Percentiles rank a stretch among this genome's conserved stretches.
Evolutionary conservation across 2,113 vertebrate species (phyloP).

Genomic region (Orycteropus afer): DNA sequence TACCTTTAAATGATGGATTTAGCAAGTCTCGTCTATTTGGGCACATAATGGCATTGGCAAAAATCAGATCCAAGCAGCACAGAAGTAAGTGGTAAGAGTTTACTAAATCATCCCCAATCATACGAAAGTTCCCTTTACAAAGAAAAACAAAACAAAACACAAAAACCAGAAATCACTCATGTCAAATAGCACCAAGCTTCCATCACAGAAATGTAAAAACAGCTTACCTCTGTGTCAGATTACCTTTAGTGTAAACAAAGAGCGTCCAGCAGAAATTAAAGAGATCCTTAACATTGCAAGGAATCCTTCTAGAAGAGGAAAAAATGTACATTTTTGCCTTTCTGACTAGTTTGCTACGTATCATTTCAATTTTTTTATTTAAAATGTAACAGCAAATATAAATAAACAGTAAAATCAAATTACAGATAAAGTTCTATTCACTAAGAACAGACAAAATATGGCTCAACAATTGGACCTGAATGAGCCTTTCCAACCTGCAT

Average conservation of each 20-base stretch:
- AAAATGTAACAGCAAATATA: conserved; percentile 53
- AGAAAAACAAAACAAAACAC: conserved; percentile 54
- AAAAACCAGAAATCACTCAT: conserved; percentile 50
- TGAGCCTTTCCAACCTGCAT: not conserved
- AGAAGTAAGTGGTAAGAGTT: conserved; percentile 99
- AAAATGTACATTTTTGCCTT: conserved; percentile 20
- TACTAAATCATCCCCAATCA: conserved; percentile 99
- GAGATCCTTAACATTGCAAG: conserved; percentile 93
- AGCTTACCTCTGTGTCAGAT: conserved; percentile 38
- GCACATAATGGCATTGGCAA: conserved; percentile 94
- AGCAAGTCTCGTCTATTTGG: conserved; percentile 94
- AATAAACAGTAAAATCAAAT: conserved; percentile 42
- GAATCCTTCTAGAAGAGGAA: conserved; percentile 86
- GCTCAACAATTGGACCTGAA: conserved; percentile 18
- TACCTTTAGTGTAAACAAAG: conserved; percentile 99
- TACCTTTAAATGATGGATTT: conserved; percentile 95
- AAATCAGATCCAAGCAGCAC: conserved; percentile 97
- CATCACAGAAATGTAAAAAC: conserved; percentile 24
- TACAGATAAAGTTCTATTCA: conserved; percentile 47
- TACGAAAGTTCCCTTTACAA: conserved; percentile 95
- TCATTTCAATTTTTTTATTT: not conserved
- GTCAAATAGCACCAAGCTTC: conserved; percentile 66
- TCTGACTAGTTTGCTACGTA: conserved; percentile 31
- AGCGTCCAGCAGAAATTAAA: conserved; percentile 99
- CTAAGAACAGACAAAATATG: not conserved